Percentiles rank a stretch among this genome's conserved stretches.
Conservation (phyloP, 2,888 invertebrate species). For the Hecatera dysodea region DNA sequence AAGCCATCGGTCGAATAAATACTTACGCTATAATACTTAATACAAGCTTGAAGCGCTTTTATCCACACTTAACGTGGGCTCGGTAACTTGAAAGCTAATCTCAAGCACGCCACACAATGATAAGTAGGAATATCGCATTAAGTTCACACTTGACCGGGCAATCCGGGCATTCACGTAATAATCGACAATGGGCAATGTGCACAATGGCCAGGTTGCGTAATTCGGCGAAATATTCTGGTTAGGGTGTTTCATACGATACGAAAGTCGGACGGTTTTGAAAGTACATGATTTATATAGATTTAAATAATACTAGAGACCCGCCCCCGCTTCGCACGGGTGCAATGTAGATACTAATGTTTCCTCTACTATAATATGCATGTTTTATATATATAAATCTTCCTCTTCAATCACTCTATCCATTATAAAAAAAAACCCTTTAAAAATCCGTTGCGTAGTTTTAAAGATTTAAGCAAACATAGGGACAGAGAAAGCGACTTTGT, state of each 20-base stretch:
- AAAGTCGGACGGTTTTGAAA: not conserved
- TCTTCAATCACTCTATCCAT: no score
- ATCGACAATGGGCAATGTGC: constrained; percentile 49
- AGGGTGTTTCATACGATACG: constrained; percentile 36
- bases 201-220: constrained; percentile 56
- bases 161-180: constrained; percentile 58
- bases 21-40: not conserved
- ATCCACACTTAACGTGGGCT: not conserved
- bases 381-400: no score
- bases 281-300: not conserved
- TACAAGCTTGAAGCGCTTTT: constrained; percentile 20
- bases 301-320: no score
- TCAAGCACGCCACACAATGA: constrained; percentile 44
- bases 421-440: no score
- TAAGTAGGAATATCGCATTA: constrained; percentile 62
- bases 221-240: constrained; percentile 49
- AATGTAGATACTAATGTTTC: no score
- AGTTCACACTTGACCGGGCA: constrained; percentile 62
- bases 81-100: constrained; percentile 57
- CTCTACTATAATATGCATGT: no score
- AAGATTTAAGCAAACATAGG: no score
- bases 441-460: no score
- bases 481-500: no score
- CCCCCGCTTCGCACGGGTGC: no score
- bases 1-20: constrained; percentile 12